Conservation (phyloP, 2,113 vertebrate genomes). For the Diglossa brunneiventris region DNA sequence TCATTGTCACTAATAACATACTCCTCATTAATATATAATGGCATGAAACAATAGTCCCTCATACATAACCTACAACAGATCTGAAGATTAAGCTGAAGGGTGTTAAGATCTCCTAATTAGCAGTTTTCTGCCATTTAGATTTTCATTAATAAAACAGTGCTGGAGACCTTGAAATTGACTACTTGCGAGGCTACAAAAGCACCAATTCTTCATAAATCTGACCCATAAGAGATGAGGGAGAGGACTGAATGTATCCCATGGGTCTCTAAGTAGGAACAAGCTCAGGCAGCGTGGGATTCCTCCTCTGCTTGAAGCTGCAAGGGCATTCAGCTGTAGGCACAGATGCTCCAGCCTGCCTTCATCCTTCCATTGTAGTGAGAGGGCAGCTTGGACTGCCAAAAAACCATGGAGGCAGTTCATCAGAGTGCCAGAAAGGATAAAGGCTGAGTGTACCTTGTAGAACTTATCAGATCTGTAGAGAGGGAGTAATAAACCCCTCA, state of each 20-base stretch:
- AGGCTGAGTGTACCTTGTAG: background rate
- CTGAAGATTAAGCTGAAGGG: background rate
- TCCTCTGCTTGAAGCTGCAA: background rate
- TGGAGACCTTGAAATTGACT: background rate
- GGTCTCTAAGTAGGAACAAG: background rate
- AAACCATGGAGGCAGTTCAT: background rate
- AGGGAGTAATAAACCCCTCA: background rate
- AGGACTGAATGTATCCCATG: background rate
- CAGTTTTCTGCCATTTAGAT: background rate
- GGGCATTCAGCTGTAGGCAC: background rate
- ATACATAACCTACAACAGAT: background rate
- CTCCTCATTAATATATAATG: slow-evolving; percentile 32
- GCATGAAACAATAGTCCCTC: background rate
- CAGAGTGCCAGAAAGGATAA: background rate
- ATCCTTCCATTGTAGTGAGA: background rate
- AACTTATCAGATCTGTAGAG: background rate
- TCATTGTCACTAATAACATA: slow-evolving; percentile 8
- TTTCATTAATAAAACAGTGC: background rate
- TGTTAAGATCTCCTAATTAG: background rate
- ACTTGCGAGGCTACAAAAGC: background rate
- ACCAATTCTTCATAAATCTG: background rate
- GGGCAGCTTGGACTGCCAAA: background rate
- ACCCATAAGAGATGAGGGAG: background rate
- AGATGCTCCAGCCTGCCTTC: background rate
- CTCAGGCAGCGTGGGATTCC: background rate